phyloP scores from a whole-genome alignment of 2,113 vertebrate genomes.

The Podiceps cristatus region DNA sequence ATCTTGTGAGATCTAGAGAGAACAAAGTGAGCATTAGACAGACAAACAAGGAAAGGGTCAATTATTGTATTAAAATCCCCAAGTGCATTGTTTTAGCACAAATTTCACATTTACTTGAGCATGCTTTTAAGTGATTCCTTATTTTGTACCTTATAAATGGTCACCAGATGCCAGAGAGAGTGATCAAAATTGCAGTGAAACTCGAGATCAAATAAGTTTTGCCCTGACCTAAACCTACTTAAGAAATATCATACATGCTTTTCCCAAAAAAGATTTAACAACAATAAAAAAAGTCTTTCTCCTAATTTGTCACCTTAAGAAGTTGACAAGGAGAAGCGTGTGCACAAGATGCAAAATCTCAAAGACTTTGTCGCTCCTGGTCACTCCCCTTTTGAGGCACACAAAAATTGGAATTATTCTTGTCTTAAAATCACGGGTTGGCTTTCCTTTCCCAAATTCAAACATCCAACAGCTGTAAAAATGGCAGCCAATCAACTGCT shows the following conservation, averaged over 20 bases:
- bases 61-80: constrained; percentile 64
- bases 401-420: neutral
- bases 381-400: neutral
- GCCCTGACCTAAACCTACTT: constrained; percentile 1
- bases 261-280: neutral
- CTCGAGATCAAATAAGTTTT: constrained; percentile 7
- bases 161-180: constrained; percentile 59
- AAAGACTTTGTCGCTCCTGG: neutral
- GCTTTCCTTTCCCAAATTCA: constrained; percentile 21
- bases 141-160: constrained; percentile 61
- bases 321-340: neutral
- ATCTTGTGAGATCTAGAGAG: constrained; percentile 57
- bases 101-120: constrained; percentile 52
- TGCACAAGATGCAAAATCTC: neutral
- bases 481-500: constrained; percentile 38
- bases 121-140: constrained; percentile 67
- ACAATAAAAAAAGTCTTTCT: neutral
- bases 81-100: constrained; percentile 64
- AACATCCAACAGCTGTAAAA: constrained; percentile 59
- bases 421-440: neutral
- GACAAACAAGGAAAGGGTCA: constrained; percentile 62
- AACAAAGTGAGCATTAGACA: constrained; percentile 60
- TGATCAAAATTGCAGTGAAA: constrained; percentile 46
- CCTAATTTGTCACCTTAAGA: neutral
- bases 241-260: neutral